Percentiles rank a stretch among this genome's conserved stretches.
These are phyloP conservation scores for Tipula lateralis DNA, from an alignment of 2,888 invertebrate genomes.

Conservation along the genomic window DNA sequence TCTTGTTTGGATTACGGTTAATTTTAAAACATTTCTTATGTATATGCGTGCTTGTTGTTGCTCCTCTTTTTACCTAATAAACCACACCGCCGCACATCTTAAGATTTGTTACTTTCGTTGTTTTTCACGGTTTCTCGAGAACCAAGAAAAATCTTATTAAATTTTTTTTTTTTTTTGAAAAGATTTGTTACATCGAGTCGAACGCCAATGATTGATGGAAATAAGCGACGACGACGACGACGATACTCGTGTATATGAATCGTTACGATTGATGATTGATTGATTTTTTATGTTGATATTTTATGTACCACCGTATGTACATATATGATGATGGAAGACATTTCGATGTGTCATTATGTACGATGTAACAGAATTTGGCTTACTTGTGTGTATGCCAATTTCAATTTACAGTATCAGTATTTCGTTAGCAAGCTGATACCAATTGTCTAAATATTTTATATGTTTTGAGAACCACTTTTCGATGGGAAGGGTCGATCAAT, in stretches of 20 bases:
- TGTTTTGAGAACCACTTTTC: too few relatives aligned
- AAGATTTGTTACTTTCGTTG: neutral
- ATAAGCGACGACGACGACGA: neutral
- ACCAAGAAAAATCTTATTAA: constrained; percentile 24
- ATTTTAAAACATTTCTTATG: neutral
- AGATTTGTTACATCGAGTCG: constrained; percentile 11
- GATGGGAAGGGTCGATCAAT: too few relatives aligned
- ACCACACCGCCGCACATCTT: neutral
- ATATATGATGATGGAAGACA: neutral
- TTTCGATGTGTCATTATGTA: neutral
- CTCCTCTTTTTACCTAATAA: neutral
- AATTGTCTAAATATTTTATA: too few relatives aligned
- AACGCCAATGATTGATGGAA: neutral
- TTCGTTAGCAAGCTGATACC: too few relatives aligned
- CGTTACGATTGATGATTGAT: neutral
- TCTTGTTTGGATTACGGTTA: constrained; percentile 19
- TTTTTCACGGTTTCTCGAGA: constrained; percentile 14
- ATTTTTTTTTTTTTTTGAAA: too few relatives aligned
- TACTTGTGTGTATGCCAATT: neutral
- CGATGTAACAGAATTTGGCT: neutral
- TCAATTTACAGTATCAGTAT: too few relatives aligned
- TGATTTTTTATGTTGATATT: neutral
- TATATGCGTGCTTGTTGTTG: neutral
- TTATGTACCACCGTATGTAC: too few relatives aligned
- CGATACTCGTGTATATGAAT: too few relatives aligned